Base-by-base conservation (phyloP, 2,888 invertebrate genomes). In the Dinocampus coccinellae region DNA sequence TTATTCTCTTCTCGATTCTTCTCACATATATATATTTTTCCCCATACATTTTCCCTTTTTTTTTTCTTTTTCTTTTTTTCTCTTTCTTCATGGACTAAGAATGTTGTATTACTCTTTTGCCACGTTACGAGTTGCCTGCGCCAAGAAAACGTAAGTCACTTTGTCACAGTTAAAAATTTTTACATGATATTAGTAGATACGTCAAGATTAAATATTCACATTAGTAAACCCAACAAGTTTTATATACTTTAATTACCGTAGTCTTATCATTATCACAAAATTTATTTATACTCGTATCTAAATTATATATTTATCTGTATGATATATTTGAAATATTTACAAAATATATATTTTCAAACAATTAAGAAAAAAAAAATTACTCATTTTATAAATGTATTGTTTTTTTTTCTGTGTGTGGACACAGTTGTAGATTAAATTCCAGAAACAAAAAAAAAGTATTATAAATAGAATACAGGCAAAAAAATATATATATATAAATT, bases 91-190 rank as follows among this genome's bases (percentile, higher is more conserved):
- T 42, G 16, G 33, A 29, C n/a, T 34, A 53, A 20, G n/a, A 29
- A 34, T 34, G 64, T 34, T 64, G 53, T 22, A 53, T 53, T 34
- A 20, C 26, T 52, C 55, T 11, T 47, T 47, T 47, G 16, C 47
- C 13, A 26, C 55, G 24, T 55, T 34, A 66, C n/a, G 26, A 52
- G 58, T 64, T 70, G 70, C 70, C 64, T 70, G 70, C 22, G 63
- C 62, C 29, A 60, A 55, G 58, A 34, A 53, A 69, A 53, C 52
- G 22, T 24, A 69, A 57, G 58, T 63, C 58, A 70, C 64, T 70
- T 63, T 47, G 70, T 70, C 64, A 70, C 64, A 64, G 64, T 70
- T 70, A 69, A 69, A 29, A 70, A 58, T 70, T 57, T 20, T 57
- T 64, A 10, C 16, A 55, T 26, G 26, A 52, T 65, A 65, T 60